A percentile compares a stretch with the other conserved stretches of the same genome.
Conservation (phyloP, 2,113 vertebrate species). For the Puffinus mauretanicus region DNA sequence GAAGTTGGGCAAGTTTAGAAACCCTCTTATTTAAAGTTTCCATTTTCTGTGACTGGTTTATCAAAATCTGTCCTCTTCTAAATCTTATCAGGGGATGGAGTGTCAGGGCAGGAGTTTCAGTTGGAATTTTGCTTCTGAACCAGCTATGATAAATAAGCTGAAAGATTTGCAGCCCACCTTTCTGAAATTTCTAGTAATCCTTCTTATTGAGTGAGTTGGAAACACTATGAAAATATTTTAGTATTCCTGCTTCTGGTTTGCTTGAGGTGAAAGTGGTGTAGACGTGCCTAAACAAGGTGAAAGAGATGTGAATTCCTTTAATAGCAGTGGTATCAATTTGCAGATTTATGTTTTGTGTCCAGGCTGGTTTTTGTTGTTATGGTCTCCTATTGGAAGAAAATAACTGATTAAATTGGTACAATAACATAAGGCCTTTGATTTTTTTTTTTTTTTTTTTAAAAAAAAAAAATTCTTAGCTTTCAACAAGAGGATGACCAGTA, state of each 20-base stretch:
- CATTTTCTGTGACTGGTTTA: neutral
- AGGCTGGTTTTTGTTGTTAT: neutral
- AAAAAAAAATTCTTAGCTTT: neutral
- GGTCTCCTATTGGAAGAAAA: neutral
- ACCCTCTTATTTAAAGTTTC: neutral
- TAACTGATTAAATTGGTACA: neutral
- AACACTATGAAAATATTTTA: neutral
- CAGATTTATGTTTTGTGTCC: neutral
- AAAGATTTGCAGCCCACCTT: neutral
- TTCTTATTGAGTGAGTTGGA: neutral
- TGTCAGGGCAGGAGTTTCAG: neutral
- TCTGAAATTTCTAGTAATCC: neutral
- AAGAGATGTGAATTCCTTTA: neutral
- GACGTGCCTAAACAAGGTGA: neutral
- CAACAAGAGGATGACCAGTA: neutral
- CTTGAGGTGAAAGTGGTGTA: neutral
- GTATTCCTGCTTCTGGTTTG: neutral
- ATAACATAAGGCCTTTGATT: neutral
- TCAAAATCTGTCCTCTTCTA: neutral
- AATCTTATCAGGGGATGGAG: neutral
- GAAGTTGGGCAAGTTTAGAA: neutral
- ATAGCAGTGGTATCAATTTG: neutral
- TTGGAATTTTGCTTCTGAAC: neutral
- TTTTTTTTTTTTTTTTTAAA: too few species aligned
- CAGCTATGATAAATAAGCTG: neutral